phyloP scores from a whole-genome alignment of 2,797 vertebrate species.

The Remorina albescens region DNA sequence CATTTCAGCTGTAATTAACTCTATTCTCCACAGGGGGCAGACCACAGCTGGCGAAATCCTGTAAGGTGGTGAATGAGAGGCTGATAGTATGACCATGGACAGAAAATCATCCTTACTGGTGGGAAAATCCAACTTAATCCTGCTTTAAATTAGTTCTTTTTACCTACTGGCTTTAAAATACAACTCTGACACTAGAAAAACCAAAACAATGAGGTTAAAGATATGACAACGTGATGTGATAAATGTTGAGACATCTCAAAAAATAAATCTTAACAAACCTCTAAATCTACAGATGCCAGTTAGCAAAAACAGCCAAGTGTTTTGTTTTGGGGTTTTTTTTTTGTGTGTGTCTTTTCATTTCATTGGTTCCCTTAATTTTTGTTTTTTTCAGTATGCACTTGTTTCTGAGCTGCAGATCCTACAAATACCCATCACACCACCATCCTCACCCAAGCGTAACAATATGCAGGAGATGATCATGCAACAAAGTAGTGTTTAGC shows the following conservation, averaged over 20 bases:
- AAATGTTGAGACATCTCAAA: background rate
- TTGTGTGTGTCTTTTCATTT: no score
- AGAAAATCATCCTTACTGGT: background rate
- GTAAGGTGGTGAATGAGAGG: background rate
- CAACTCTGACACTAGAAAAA: no score
- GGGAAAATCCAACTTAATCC: background rate
- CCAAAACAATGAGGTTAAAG: conserved; percentile 1
- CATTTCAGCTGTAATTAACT: conserved; percentile 33
- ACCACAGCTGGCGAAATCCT: conserved; percentile 14
- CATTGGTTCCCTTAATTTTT: background rate
- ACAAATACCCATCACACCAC: no score
- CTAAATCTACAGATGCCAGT: no score
- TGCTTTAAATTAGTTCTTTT: background rate
- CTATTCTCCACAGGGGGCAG: conserved; percentile 21
- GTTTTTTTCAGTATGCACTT: background rate
- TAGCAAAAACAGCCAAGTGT: no score
- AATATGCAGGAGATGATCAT: conserved; percentile 51
- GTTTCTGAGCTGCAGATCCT: conserved; percentile 7
- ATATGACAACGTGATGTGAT: background rate
- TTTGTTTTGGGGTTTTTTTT: no score
- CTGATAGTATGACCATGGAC: background rate
- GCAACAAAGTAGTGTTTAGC: conserved; percentile 44
- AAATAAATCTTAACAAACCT: no score
- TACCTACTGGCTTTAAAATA: no score
- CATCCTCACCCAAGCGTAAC: conserved; percentile 10